phyloP scores from a whole-genome alignment of 1,140 invertebrate species.

The Aricia agestis region DNA sequence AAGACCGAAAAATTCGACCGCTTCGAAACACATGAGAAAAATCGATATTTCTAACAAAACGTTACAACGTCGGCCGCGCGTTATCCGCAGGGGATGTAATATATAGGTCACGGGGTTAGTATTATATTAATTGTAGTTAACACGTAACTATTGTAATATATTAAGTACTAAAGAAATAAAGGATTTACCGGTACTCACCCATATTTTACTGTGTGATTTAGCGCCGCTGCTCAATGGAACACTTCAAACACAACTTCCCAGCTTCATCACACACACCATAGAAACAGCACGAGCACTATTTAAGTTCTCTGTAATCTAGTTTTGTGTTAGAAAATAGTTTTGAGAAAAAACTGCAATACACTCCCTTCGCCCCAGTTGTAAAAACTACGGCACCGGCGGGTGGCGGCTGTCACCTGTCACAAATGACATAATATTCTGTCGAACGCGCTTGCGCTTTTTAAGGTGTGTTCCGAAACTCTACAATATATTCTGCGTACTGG shows the following conservation, averaged over 20 bases:
- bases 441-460: too few relatives aligned
- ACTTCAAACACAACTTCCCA: constrained; percentile 35
- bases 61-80: constrained; percentile 13
- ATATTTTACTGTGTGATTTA: constrained; percentile 44
- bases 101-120: background rate
- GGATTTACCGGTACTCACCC: constrained; percentile 46
- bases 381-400: constrained; percentile 33
- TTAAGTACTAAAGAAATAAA: constrained; percentile 15
- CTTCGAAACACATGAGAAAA: constrained; percentile 50
- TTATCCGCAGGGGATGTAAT: background rate
- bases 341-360: constrained; percentile 29
- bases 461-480: too few relatives aligned
- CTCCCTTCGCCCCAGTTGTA: constrained; percentile 23
- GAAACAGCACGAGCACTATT: constrained; percentile 42
- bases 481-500: too few relatives aligned
- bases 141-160: constrained; percentile 5
- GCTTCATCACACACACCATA: constrained; percentile 54
- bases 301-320: constrained; percentile 29
- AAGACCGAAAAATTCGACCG: constrained; percentile 5
- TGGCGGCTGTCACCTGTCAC: background rate
- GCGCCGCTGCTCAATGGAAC: constrained; percentile 33
- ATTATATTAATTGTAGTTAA: background rate
- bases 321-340: constrained; percentile 34
- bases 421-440: too few relatives aligned
- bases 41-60: constrained; percentile 65